Conservation (phyloP, 2,797 vertebrate species). For the Falco naumanni region DNA sequence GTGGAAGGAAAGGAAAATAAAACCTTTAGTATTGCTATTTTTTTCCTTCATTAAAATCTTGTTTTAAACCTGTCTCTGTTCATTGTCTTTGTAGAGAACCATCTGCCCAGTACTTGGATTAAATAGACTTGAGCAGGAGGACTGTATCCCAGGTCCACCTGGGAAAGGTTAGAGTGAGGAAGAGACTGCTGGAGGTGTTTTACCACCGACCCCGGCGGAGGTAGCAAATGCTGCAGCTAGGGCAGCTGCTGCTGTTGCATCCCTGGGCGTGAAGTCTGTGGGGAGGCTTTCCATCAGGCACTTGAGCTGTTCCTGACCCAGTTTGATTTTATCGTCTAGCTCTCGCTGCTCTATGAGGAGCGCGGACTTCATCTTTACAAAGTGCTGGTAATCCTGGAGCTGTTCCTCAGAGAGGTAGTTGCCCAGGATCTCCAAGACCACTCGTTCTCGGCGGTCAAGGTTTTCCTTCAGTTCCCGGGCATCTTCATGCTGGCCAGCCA, state of each 20-base stretch:
- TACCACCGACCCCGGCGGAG: conserved; percentile 47
- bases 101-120: background rate
- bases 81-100: conserved; percentile 12
- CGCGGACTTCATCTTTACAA: conserved; percentile 88
- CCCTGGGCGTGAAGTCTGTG: conserved; percentile 66
- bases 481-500: conserved; percentile 91
- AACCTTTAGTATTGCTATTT: conserved; percentile 25
- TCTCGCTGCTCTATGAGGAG: conserved; percentile 91
- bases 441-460: conserved; percentile 88
- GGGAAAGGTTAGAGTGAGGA: conserved; percentile 84
- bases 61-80: background rate
- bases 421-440: conserved; percentile 88
- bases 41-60: conserved; percentile 52
- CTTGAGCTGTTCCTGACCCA: conserved; percentile 88
- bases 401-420: conserved; percentile 83
- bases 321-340: conserved; percentile 91
- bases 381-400: conserved; percentile 88
- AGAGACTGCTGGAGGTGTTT: conserved; percentile 41
- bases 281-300: conserved; percentile 86
- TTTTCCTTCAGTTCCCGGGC: conserved; percentile 96
- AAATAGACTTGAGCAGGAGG: conserved; percentile 23
- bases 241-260: conserved; percentile 59
- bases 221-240: conserved; percentile 37
- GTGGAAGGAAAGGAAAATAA: conserved; percentile 35
- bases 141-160: background rate